Conservation (phyloP, 2,797 vertebrate species). For the Onychomys torridus region DNA sequence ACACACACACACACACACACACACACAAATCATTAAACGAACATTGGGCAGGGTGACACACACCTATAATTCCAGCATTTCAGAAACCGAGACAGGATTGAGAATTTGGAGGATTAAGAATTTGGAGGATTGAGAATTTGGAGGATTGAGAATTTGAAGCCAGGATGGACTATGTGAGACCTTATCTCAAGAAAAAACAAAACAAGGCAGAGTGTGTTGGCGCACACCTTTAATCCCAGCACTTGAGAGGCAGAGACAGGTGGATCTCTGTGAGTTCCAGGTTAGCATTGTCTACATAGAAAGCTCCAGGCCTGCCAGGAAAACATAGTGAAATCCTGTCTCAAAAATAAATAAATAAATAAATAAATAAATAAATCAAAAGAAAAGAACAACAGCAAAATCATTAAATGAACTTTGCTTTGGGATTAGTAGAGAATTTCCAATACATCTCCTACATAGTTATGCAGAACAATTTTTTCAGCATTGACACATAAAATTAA, state of each 20-base stretch:
- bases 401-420: not conserved
- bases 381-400: not conserved
- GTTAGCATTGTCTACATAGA: not conserved
- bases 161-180: not conserved
- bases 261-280: not conserved
- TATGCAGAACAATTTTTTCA: not conserved
- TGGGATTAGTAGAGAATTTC: not conserved
- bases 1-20: too few relatives aligned
- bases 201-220: not conserved
- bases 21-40: not conserved
- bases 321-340: not conserved
- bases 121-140: too few relatives aligned
- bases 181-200: not conserved
- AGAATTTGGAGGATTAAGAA: too few relatives aligned
- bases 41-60: not conserved
- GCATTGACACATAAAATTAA: not conserved
- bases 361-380: not conserved
- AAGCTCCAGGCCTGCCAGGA: not conserved
- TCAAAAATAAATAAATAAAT: not conserved
- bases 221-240: not conserved
- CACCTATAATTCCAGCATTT: not conserved
- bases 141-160: not conserved
- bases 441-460: not conserved
- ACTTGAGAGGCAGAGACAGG: not conserved
- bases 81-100: not conserved